Evolutionary conservation across 1,140 invertebrate species (phyloP).

Genomic region (Dendroctonus ponderosae): DNA sequence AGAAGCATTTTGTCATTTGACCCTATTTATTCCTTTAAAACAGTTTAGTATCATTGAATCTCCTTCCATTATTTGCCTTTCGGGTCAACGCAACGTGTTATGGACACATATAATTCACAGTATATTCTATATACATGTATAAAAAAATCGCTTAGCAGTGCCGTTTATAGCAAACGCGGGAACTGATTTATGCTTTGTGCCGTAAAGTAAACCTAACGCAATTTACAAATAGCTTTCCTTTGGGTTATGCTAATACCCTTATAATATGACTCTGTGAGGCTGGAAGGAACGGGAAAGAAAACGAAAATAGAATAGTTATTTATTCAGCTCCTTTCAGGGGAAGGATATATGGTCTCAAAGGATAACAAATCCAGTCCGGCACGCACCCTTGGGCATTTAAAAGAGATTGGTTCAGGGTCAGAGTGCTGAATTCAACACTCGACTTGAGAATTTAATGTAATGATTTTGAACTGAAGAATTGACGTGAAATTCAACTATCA

Average conservation of each 20-base stretch:
- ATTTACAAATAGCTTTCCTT: constrained; percentile 35
- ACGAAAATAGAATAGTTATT: constrained; percentile 37
- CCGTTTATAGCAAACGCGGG: background rate
- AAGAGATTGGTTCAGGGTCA: constrained; percentile 34
- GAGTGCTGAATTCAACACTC: constrained; percentile 29
- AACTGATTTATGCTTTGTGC: constrained; percentile 22
- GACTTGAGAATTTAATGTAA: constrained; percentile 25
- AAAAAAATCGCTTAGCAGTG: too few species aligned
- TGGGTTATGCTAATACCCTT: constrained; percentile 35
- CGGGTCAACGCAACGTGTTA: too few species aligned
- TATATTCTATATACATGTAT: too few species aligned
- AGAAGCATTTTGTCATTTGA: background rate
- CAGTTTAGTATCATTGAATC: too few species aligned
- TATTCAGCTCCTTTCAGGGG: constrained; percentile 28
- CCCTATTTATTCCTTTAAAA: too few species aligned
- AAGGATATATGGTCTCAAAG: constrained; percentile 37
- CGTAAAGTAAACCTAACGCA: constrained; percentile 27
- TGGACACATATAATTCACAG: too few species aligned
- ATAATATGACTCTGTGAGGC: constrained; percentile 29
- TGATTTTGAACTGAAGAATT: constrained; percentile 15
- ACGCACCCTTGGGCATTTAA: constrained; percentile 36
- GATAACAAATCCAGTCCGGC: constrained; percentile 35
- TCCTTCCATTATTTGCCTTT: too few species aligned
- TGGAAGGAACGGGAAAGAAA: constrained; percentile 21
- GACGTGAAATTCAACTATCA: background rate